phyloP scores from a whole-genome alignment of 2,888 invertebrate species.

The Coecobrya sp. region DNA sequence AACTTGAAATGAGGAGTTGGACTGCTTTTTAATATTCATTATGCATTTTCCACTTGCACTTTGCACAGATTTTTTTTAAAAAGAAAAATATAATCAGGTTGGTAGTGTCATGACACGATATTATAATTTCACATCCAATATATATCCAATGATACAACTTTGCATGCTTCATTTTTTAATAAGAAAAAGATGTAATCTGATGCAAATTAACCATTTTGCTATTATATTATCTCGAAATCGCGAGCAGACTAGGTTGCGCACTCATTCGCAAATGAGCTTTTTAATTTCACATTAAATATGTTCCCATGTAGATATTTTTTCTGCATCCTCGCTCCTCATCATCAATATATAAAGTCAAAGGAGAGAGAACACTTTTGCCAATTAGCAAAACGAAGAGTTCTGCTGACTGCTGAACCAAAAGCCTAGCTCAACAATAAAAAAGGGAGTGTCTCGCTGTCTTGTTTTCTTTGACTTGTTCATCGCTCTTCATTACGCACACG shows the following conservation, averaged over 20 bases:
- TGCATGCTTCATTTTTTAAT: not conserved
- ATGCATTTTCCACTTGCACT: conserved; percentile 4
- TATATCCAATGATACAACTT: no score
- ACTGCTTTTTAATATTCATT: conserved; percentile 26
- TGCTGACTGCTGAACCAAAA: no score
- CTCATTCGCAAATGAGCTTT: conserved; percentile 46
- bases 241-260: conserved; percentile 50
- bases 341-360: conserved; percentile 15
- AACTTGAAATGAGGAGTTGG: not conserved
- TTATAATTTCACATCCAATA: not conserved
- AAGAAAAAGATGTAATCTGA: conserved; percentile 49
- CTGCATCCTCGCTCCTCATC: not conserved
- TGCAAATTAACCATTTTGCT: conserved; percentile 72
- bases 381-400: conserved; percentile 55
- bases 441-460: conserved; percentile 65
- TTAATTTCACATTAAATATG: not conserved
- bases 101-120: not conserved
- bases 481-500: not conserved
- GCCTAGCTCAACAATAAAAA: conserved; percentile 73
- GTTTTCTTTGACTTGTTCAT: conserved; percentile 51
- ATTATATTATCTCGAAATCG: not conserved
- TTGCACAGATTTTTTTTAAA: not conserved
- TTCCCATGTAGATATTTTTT: not conserved
- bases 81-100: conserved; percentile 32
- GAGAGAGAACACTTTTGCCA: conserved; percentile 40